Evolutionary conservation across 2,797 vertebrate genomes (phyloP), one percentile per base, ranked within the genome.

Genomic region (Anguilla obscura): DNA sequence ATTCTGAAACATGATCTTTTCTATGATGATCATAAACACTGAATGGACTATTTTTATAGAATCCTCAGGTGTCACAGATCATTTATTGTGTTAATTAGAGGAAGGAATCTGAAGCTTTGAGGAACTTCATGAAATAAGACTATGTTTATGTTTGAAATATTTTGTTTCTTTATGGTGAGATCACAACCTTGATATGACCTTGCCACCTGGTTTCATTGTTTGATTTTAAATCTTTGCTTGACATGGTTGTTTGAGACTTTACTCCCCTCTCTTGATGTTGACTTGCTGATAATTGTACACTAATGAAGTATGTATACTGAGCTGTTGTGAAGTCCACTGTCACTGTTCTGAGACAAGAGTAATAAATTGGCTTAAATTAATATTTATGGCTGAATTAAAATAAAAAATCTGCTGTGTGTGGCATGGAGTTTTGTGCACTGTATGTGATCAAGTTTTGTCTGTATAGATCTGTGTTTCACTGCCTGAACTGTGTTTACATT

Each of bases 401-500:
- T 27, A 33, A 71, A 40, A 21, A 40, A 21, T 40, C 74, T 76
- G 74, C 74, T 40, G 69, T 76, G 18, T 16, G 2, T 14, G 33
- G 74, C 74, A 76, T 40, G 74, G 74, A 76, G 74, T 18, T 40
- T 40, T 16, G 74, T 76, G 33, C 36, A 76, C 33, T 76, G 69
- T 74, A 74, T 76, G 33, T 76, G 74, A 45, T 27, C 7, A 69
- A 36, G 14, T 76, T 40, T 21, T 76, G 40, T 18, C 16, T 74
- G 30, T 74, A 33, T 14, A 12, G 10, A 74, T 74, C 30, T 74
- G 27, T 16, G 4, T 74, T 74, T 33, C 16, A 76, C 74, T 40
- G 74, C 74, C 74, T 36, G 30, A 74, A 12, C 69, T n/a, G 56
- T 88, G 40, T 79, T 90, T 90, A 79, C 86, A 82, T 90, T 85